Evolutionary conservation across 2,888 invertebrate genomes (phyloP), one percentile per base, ranked within the genome.

Genomic region (Mimachlamys varia): DNA sequence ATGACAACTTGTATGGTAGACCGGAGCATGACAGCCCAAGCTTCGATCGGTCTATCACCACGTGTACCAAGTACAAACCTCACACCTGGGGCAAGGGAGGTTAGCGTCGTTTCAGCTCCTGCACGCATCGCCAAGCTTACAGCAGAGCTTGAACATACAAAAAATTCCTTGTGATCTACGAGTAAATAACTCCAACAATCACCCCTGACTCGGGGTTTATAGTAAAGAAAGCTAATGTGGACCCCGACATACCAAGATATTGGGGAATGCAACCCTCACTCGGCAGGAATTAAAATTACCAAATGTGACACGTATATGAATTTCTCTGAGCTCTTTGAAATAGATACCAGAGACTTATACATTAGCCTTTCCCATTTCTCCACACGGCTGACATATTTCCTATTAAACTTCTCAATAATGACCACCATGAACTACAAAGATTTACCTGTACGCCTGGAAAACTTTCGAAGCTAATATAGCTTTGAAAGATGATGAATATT

Each of bases 101-200:
- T 76, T 27, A 76, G 76, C 33, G 76, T 76, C 76, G 27, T 76
- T 76, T 76, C 76, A 76, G 76, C 76, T 76, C 27, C 76, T 76
- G 76, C 76, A 76, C 76, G 76, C 76, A 27, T 76, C 76, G 27
- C 33, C 76, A 76, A 76, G 33, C 76, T 76, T 76, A 33, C 33
- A 76, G 76, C 62, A 27, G 27, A 76, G 27, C 62, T 27, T 76
- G 62, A 76, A 76, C 27, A 27, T 7, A 58, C 58, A n/a, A 58
- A 19, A 58, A 58, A 58, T 76, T 76, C 33, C 76, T 76, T 22
- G 33, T 76, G 76, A 76, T 76, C 4, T 76, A 7, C 1, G 76
- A 33, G 76, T 76, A 76, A 76, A 33, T 76, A 33, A 76, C 0
- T 58, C 58, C 7, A 2, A 33, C 12, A 76, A 76, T 76, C 17